Percentiles rank a stretch among this genome's conserved stretches.
Evolutionary conservation across 2,113 vertebrate genomes (phyloP).

Genomic region (Periophthalmus modestus): DNA sequence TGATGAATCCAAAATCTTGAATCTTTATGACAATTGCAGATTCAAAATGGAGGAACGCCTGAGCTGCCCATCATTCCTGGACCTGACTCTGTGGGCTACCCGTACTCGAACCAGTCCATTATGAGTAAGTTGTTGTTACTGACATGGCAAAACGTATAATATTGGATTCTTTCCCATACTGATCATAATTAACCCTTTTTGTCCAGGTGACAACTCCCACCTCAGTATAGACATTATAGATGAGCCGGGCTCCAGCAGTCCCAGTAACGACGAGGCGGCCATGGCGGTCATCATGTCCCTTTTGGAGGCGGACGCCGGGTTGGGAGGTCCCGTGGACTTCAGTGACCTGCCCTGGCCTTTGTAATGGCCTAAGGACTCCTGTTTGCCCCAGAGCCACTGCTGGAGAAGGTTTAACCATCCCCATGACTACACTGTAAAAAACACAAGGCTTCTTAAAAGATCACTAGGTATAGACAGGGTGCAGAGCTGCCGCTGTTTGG

Average conservation of each 20-base stretch:
- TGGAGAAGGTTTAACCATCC: slow-evolving; percentile 29
- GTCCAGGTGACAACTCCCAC: slow-evolving; percentile 91
- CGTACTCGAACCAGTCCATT: slow-evolving; percentile 93
- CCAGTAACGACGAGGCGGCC: slow-evolving; percentile 95
- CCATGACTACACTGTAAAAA: slow-evolving; percentile 35
- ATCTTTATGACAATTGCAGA: slow-evolving; percentile 71
- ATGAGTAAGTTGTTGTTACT: slow-evolving; percentile 85
- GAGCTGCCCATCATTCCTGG: slow-evolving; percentile 89
- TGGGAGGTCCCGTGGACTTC: slow-evolving; percentile 97
- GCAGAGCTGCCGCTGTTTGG: slow-evolving; percentile 12
- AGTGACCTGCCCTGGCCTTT: slow-evolving; percentile 98
- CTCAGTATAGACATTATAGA: slow-evolving; percentile 96
- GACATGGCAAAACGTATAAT: background rate
- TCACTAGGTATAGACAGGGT: background rate
- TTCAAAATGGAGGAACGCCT: slow-evolving; percentile 91
- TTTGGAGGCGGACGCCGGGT: slow-evolving; percentile 95
- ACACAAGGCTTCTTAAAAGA: slow-evolving; percentile 4
- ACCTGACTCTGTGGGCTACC: slow-evolving; percentile 93
- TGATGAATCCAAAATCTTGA: background rate
- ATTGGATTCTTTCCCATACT: background rate
- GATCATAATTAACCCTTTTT: background rate
- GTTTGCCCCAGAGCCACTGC: slow-evolving; percentile 33
- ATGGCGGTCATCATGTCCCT: slow-evolving; percentile 99
- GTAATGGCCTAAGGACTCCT: slow-evolving; percentile 70
- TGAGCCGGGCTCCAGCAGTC: slow-evolving; percentile 95